Base-by-base conservation (phyloP, 2,113 vertebrate species). In the Neogobius melanostomus region DNA sequence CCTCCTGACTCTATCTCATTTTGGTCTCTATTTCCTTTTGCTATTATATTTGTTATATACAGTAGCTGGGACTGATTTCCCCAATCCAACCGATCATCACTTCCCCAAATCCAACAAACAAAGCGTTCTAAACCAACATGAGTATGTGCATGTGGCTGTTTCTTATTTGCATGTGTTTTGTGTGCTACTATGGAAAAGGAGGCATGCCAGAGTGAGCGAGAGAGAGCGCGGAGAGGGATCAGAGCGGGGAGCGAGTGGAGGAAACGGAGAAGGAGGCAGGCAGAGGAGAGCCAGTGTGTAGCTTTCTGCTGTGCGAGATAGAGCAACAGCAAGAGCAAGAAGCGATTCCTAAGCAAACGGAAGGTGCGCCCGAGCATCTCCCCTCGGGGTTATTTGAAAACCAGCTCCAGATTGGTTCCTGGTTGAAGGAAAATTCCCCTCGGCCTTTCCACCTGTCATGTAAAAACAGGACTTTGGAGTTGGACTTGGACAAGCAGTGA, bases 271-370 rank as follows among this genome's bases (percentile, higher is more conserved):
- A 75, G 63, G 77, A 85, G 67, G 77, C 11, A 64, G 28, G 63
- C 57, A 52, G 52, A 42, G 61, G 64, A 11, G 68, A 17, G 62
- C 17, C 8, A 36, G 42, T 45, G 43, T 46, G 42, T 21, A 11
- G 63, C n/a, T 77, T 67, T 66, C 82, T 64, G 81, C 73, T 65
- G 45, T 69, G 60, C 69, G 74, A 64, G 70, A 70, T 56, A 57
- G 73, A 57, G 77, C 54, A 60, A 63, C 71, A 86, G 86, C 80
- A 60, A 63, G 73, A 86, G 86, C 80, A 82, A 79, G 77, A 72
- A 66, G 74, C 68, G 49, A 64, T 77, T 82, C 65, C 71, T 42
- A 16, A 56, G 77, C 79, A 80, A 85, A 71, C 72, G 68, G 76
- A 72, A 77, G 79, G 74, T 49, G 75, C 72, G 8, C 77, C 47